Evolutionary conservation across 2,113 vertebrate species (phyloP), one percentile per base, ranked within the genome.

Genomic region (Meriones unguiculatus): DNA sequence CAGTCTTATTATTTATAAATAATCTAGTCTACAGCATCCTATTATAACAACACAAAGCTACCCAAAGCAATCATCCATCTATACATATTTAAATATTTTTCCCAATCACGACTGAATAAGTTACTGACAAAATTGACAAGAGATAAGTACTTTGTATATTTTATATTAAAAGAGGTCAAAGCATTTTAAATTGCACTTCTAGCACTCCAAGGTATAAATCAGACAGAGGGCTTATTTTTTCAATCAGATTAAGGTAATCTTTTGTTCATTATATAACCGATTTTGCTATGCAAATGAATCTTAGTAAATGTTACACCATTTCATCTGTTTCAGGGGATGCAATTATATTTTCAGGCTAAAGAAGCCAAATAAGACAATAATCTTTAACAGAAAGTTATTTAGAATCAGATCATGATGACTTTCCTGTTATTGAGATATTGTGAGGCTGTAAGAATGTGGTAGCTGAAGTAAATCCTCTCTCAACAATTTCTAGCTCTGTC

Each of bases 151-250:
- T 73, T 77, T 77, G 59, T 65, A 77, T 87, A 87, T 92, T 94
- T 87, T 95, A 77, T 28, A 32, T 90, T 87, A 57, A 87, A 95
- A 90, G 22, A 90, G 17, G 52, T 87, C 28, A 90, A 91, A 87
- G 8, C 6, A 65, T 77, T 92, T 92, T 50, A 50, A 92, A 75
- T 91, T 89, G 41, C 35, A 64, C 67, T 86, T 70, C 78, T 86
- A 76, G 65, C 38, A 84, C 81, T 90, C 25, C 62, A 75, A 70
- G 52, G 17, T 38, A 81, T 70, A 91, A 95, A 86, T 89, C 73
- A 92, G 78, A 52, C 15, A 95, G 54, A 80, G 81, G 30, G 46
- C 54, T 86, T 93, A 95, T 91, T 92, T 88, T 82, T 80, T 41
- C 25, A 59, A 59, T 15, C 76, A 95, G 25, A 24, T 80, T 80